Percentiles rank a stretch among this genome's conserved stretches.
Conservation (phyloP, 1,140 invertebrate species). For the Paraescarpia echinospica region DNA sequence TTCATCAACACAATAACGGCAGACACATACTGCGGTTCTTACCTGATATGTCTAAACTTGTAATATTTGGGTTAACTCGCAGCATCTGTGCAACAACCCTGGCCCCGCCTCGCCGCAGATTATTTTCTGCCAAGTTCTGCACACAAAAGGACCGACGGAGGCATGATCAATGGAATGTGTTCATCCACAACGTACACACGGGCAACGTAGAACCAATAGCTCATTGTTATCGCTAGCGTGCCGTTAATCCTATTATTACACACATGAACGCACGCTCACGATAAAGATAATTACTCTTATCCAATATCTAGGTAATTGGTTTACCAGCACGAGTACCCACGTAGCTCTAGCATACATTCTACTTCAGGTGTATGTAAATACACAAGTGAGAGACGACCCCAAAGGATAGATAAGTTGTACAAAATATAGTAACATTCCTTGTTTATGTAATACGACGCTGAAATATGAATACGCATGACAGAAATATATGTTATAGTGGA, state of each 20-base stretch:
- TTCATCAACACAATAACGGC: neutral
- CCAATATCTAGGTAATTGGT: neutral
- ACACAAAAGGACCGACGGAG: neutral
- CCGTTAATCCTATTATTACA: neutral
- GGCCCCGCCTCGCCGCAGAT: neutral
- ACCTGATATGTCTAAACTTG: slow-evolving; percentile 7
- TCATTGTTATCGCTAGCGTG: neutral
- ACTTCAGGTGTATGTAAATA: neutral
- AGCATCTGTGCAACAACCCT: neutral
- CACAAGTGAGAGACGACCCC: neutral
- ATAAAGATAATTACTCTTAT: neutral
- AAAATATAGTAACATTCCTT: neutral
- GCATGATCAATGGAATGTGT: neutral
- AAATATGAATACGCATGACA: neutral
- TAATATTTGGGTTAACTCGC: neutral
- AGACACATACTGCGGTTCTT: neutral
- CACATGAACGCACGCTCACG: neutral
- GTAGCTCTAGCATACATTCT: neutral
- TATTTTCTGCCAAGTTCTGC: slow-evolving; percentile 6
- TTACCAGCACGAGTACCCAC: neutral
- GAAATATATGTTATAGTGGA: neutral
- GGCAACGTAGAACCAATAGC: neutral
- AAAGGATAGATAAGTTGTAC: neutral
- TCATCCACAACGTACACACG: neutral
- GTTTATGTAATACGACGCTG: neutral